Evolutionary conservation across 1,140 invertebrate species (phyloP), one percentile per base, ranked within the genome.

Genomic region (Sycobia sp.): DNA sequence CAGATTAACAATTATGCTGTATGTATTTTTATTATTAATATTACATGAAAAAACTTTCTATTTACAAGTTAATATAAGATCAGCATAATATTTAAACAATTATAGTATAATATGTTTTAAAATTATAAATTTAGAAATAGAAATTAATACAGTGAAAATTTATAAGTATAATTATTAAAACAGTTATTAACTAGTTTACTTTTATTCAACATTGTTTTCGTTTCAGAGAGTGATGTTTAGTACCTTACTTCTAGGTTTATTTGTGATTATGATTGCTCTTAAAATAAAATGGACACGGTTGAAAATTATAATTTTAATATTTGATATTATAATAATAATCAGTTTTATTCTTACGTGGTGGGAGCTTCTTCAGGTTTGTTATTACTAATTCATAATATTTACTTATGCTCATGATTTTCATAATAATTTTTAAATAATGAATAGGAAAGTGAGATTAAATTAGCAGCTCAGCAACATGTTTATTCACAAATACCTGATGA

Each of bases 301-400:
- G 1, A 67, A 67, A 25, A 18, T 71, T 13, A 63, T 75, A 10
- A 41, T 70, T 8, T 13, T 69, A 27, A 14, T 65, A 4, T 38
- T 71, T 7, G 44, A 69, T 39, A 10, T 73, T 5, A 65, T 73
- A 44, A 56, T 74, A 22, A 10, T 71, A 22, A 50, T 65, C 0
- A 77, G 76, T 59, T 79, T 72, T 43, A 57, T 73, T 9, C 69
- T 77, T 34, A 76, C 70, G 7, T 77, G 70, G 69, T 71, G 68
- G 65, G 64, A 72, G 10, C 68, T 78, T 38, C 18, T 77, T 50
- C 57, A 72, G 67, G 76, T 78, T 38, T 38, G 20, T 43, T 34
- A 32, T 44, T 23, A 41, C 23, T 50, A 50, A 23, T 39, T 39
- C 11, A n/a, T 53, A 43, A 56, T 57, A 11, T 32, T 27, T 34